Conservation (phyloP, 2,797 vertebrate species). For the Enteromius argenteus region DNA sequence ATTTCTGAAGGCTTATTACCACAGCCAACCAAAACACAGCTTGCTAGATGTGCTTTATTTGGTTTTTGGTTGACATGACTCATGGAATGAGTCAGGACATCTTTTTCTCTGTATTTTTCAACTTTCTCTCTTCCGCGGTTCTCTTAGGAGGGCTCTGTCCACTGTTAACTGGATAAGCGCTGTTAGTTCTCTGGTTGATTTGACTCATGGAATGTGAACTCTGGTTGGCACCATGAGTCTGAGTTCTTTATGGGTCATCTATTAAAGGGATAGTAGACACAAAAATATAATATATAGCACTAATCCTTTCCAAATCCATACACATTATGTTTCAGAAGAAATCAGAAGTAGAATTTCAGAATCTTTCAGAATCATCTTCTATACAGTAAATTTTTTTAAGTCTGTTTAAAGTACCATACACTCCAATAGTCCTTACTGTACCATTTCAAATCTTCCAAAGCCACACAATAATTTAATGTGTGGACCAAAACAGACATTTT, state of each 20-base stretch:
- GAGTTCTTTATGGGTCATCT: background rate
- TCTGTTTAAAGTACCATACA: background rate
- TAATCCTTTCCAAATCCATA: background rate
- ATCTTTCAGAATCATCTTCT: background rate
- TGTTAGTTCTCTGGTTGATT: conserved; percentile 36
- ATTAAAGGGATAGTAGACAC: background rate
- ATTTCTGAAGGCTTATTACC: background rate
- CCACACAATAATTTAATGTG: background rate
- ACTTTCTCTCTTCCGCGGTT: background rate
- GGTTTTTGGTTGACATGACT: conserved; percentile 33
- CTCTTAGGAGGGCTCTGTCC: background rate
- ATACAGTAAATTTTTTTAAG: background rate
- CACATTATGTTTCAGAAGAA: background rate
- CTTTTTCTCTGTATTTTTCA: background rate
- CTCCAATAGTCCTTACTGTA: background rate
- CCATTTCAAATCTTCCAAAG: background rate
- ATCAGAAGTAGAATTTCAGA: background rate
- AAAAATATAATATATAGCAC: background rate
- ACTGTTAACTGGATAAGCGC: background rate
- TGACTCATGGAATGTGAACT: conserved; percentile 52
- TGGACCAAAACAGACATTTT: background rate
- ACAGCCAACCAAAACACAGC: conserved; percentile 25
- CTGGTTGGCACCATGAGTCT: background rate
- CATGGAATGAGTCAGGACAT: conserved; percentile 44
- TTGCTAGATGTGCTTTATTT: background rate